Base-by-base conservation (phyloP, 1,140 invertebrate species). In the Diachasmimorpha longicaudata region DNA sequence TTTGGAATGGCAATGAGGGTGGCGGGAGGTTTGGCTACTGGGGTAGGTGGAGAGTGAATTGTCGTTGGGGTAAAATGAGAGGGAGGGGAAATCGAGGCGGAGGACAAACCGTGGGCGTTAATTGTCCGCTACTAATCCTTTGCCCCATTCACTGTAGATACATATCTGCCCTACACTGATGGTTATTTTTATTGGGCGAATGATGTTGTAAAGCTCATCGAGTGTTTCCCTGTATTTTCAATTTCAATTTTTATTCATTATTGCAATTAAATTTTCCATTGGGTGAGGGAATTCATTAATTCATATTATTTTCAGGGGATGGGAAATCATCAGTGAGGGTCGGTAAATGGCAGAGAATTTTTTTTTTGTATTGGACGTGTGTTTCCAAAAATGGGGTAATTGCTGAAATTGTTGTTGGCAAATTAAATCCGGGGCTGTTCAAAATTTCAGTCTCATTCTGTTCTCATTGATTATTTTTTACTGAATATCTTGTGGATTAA, bases 71-170 rank as follows among this genome's bases (percentile, higher is more conserved):
- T 78, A 78, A 79, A 73, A 55, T 63, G 42, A 67, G 52, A 70
- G 71, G 72, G 67, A 76, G 77, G 48, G 77, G 70, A 77, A 74
- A 73, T 72, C 42, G 36, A 83, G 80, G 81, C 82, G 80, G 55
- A 80, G 78, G 79, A 77, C 79, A 78, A 70, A 21, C 37, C 37
- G 19, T 37, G 31, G 55, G 81, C 81, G 82, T 86, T 86, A 85
- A 86, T 85, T 85, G 84, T 82, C 79, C 79, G 80, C 78, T 76
- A 78, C 80, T 85, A 85, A 86, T 86, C 83, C 80, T 79, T 80
- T 81, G 73, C 69, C 21, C 69, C 67, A 79, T 69, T 63, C 58
- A 2, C 6, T 19, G 23, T 19, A 23, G 23, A 23, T 63, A 63
- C 58, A 63, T 63, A 63, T 63, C 58, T 19, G 13, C 31, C 10